A percentile compares a stretch with the other conserved stretches of the same genome.
phyloP scores from a whole-genome alignment of 2,888 invertebrate genomes.

The Eilema griseolum region DNA sequence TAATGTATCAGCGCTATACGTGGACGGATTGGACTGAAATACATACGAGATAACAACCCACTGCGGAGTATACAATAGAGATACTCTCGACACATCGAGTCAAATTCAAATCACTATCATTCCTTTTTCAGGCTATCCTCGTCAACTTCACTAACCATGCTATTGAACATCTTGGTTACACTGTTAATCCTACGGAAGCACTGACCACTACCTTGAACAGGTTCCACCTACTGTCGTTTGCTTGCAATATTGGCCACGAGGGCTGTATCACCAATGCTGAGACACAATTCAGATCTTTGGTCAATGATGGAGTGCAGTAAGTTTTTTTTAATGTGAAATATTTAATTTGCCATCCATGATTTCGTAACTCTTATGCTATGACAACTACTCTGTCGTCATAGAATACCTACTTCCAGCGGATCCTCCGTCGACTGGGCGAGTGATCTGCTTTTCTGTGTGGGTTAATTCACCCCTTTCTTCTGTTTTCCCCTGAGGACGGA shows the following conservation, averaged over 20 bases:
- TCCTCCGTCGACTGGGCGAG: too few species aligned
- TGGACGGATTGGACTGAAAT: too few species aligned
- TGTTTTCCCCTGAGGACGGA: too few species aligned
- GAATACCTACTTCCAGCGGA: too few species aligned
- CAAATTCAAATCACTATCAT: background rate
- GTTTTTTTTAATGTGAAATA: slow-evolving; percentile 11
- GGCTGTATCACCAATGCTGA: slow-evolving; percentile 82
- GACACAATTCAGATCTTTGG: slow-evolving; percentile 62
- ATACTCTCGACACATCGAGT: background rate
- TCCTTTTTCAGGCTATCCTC: slow-evolving; percentile 60
- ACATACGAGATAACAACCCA: too few species aligned
- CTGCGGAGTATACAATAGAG: background rate
- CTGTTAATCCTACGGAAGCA: slow-evolving; percentile 61
- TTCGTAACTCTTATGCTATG: too few species aligned
- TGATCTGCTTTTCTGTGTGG: too few species aligned
- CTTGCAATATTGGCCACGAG: slow-evolving; percentile 88
- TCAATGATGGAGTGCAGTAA: slow-evolving; percentile 54
- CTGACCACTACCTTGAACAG: slow-evolving; percentile 72
- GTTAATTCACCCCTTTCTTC: too few species aligned
- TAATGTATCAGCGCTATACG: too few species aligned
- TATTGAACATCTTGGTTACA: slow-evolving; percentile 66
- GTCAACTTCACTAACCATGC: slow-evolving; percentile 65
- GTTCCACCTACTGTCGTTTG: slow-evolving; percentile 85
- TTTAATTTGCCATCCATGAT: too few species aligned
- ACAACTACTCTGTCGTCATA: too few species aligned